Evolutionary conservation across 2,113 vertebrate genomes (phyloP), one percentile per base, ranked within the genome.

Genomic region (Mus pahari): DNA sequence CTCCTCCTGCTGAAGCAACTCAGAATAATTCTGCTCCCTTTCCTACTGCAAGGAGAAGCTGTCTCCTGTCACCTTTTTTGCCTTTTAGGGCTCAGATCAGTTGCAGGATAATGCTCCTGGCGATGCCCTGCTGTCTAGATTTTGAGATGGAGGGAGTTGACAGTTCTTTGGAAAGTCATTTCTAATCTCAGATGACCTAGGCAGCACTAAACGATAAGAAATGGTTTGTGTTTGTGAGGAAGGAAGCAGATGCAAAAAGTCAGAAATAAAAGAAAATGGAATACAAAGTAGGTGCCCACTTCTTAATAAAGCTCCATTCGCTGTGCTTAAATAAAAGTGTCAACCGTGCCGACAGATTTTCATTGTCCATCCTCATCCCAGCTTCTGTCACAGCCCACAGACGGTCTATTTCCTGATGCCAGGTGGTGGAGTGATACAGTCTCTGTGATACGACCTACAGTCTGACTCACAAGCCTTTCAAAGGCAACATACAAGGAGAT

Each of bases 1-100:
- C 73, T 89, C 26, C n/a, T 24, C 20, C 90, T n/a, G 50, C 77
- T 28, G 20, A 81, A 60, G n/a, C 90, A 48, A 50, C 53, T 53
- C 79, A 77, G 74, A 66, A 33, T 89, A 91, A 92, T 86, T 89
- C 82, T n/a, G 22, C 50, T 58, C 39, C 53, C 33, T 42, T 55
- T 91, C 58, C 79, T 42, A 5, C 84, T 48, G 24, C 22, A 16
- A 94, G 77, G 94, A 75, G 45, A 83, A 53, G 39, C 74, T 60
- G 60, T 82, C 60, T 93, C 64, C 84, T 87, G 86, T 97, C 97
- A 96, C 96, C 97, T 93, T 91, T 94, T 82, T 95, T 96, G 97
- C 94, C 95, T 94, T 95, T 93, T 66, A 79, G 91, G 64, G 79
- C 91, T 93, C 86, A 58, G 45, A 36, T 90, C 90, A 50, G 62